Conservation (phyloP, 2,888 invertebrate genomes). For the Tenthredo livida region DNA sequence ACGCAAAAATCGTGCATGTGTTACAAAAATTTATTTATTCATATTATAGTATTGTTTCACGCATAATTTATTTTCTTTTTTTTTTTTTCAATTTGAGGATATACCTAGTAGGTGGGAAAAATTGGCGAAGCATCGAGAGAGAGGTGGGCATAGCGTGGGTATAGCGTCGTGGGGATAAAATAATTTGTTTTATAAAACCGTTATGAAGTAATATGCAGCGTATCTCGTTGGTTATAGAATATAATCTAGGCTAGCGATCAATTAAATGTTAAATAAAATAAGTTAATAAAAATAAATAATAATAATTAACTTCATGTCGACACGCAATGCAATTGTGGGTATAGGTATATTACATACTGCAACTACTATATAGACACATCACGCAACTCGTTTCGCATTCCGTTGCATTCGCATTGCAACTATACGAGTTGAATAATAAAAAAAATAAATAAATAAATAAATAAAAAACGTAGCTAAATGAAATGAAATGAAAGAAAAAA, state of each 20-base stretch:
- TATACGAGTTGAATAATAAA: neutral
- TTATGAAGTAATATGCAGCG: neutral
- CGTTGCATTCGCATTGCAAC: constrained; percentile 1
- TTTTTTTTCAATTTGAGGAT: neutral
- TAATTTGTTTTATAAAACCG: constrained; percentile 2
- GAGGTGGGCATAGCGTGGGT: too few relatives aligned
- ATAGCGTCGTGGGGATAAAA: neutral
- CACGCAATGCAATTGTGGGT: neutral
- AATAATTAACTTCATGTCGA: constrained; percentile 24
- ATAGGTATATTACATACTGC: too few relatives aligned
- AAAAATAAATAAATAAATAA: neutral
- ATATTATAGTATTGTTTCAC: too few relatives aligned
- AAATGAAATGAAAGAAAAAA: neutral
- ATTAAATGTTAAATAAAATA: neutral
- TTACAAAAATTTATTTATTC: too few relatives aligned
- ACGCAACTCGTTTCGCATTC: constrained; percentile 7
- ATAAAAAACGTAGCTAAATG: neutral
- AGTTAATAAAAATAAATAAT: neutral
- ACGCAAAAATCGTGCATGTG: too few relatives aligned
- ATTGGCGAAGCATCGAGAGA: neutral
- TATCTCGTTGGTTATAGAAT: neutral
- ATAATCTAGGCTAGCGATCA: constrained; percentile 38
- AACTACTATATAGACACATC: neutral
- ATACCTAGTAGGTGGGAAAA: too few relatives aligned
- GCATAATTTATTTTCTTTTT: too few relatives aligned